phyloP scores from a whole-genome alignment of 2,113 vertebrate genomes.

The Pelecanus crispus region DNA sequence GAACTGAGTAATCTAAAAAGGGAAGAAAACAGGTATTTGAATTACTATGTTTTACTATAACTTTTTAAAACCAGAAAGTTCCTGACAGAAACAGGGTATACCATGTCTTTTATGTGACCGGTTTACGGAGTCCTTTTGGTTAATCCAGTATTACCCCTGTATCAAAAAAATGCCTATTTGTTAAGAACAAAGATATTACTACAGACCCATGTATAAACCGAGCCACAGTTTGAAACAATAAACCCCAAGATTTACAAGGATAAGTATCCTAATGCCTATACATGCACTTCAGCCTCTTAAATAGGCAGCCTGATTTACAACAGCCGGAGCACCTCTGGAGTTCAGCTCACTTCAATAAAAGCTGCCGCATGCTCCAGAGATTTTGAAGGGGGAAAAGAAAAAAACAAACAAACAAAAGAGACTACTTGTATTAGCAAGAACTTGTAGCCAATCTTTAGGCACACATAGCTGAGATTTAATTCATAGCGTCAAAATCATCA shows the following conservation, averaged over 20 bases:
- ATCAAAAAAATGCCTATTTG: not conserved
- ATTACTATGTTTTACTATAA: not conserved
- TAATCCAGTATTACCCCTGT: not conserved
- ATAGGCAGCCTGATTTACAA: not conserved
- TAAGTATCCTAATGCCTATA: not conserved
- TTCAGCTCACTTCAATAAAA: not conserved
- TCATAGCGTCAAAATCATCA: not conserved
- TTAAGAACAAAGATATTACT: not conserved
- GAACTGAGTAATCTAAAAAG: not conserved
- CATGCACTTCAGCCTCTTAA: not conserved
- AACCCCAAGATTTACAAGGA: not conserved
- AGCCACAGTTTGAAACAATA: not conserved
- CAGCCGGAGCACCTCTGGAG: not conserved
- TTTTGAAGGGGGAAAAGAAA: not conserved
- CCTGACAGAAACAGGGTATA: not conserved
- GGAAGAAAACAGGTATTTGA: not conserved
- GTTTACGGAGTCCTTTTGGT: not conserved
- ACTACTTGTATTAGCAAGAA: not conserved
- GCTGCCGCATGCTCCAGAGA: not conserved
- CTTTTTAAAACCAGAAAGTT: not conserved
- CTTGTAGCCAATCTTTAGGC: not conserved
- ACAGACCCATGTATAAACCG: not conserved
- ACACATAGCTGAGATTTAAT: not conserved
- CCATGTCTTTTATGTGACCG: accelerated
- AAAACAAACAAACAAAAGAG: too few relatives aligned